Evolutionary conservation across 2,797 vertebrate species (phyloP), one percentile per base, ranked within the genome.

Genomic region (Dendrocincla tyrannina): DNA sequence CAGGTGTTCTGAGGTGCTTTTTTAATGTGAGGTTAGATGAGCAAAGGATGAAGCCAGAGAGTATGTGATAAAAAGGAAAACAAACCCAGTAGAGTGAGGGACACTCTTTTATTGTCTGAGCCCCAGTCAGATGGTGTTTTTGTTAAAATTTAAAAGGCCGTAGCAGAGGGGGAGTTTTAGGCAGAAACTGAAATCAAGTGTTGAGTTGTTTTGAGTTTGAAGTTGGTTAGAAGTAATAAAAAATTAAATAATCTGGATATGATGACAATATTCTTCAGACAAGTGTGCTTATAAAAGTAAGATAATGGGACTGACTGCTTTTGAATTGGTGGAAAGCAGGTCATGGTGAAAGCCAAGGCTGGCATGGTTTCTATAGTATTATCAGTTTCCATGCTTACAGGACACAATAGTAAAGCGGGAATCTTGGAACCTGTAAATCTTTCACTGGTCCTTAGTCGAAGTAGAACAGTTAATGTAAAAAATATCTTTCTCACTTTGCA

Each of bases 361-460:
- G 94, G 94, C 94, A 84, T 96, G 88, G 75, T 93, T 93, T 96
- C 86, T 94, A 77, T 91, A 79, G 80, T 72, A 86, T 95, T 92
- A 95, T 96, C 91, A 93, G 95, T 97, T 95, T 96, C 95, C 91
- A 94, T 97, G 94, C 85, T 96, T 95, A 96, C 94, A 91, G 90
- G 70, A 91, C 63, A 94, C 67, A 94, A 91, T 89, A 84, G 85
- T 75, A 42, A 75, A 95, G 85, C 0, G 7, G 91, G 91, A 94
- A 95, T 89, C 90, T 67, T 85, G 83, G 90, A 94, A 88, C 89
- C 67, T 91, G 90, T 97, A 97, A 97, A 97, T 97, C 96, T 97
- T 89, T 97, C 96, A 96, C 41, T 96, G 85, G 46, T 91, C 93
- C 85, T 95, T 75, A 94, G 81, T 63, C 1, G 2, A 87, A 93